These are phyloP conservation scores for Coptodon rendalli DNA, from an alignment of 2,113 vertebrate species.

Conservation along the genomic window DNA sequence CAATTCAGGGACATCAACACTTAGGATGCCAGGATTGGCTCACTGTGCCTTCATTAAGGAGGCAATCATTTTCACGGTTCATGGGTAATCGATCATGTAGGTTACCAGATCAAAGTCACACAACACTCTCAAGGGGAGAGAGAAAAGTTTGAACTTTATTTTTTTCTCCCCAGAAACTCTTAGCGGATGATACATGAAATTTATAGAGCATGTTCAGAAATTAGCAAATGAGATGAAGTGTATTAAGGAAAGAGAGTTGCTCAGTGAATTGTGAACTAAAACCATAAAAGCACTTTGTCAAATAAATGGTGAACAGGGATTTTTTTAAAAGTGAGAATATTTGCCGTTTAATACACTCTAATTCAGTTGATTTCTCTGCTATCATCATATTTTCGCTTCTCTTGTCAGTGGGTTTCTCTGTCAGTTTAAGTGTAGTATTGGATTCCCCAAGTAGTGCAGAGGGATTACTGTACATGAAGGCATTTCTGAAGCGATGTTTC, in stretches of 20 bases:
- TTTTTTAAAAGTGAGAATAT: constrained; percentile 4
- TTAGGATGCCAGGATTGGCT: constrained; percentile 31
- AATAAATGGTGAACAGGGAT: constrained; percentile 12
- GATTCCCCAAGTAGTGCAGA: not conserved
- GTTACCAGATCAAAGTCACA: constrained; percentile 48
- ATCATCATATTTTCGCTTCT: not conserved
- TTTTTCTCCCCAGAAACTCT: not conserved
- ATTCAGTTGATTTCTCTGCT: not conserved
- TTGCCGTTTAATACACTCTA: not conserved
- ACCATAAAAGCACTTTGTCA: constrained; percentile 8
- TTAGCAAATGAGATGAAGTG: constrained; percentile 11
- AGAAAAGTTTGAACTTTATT: not conserved
- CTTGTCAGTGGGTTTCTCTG: not conserved
- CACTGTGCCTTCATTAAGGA: constrained; percentile 46
- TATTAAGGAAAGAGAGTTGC: not conserved
- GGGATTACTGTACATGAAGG: not conserved
- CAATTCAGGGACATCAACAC: constrained; percentile 44
- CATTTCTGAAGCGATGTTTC: not conserved
- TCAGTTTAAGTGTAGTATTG: not conserved
- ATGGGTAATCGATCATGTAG: constrained; percentile 43
- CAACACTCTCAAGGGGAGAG: constrained; percentile 30
- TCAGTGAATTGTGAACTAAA: constrained; percentile 18
- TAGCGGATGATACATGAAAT: constrained; percentile 7
- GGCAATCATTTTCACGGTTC: constrained; percentile 55
- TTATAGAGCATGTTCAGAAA: constrained; percentile 12